phyloP scores from a whole-genome alignment of 2,797 vertebrate species.

The Phyllotis vaccarum region DNA sequence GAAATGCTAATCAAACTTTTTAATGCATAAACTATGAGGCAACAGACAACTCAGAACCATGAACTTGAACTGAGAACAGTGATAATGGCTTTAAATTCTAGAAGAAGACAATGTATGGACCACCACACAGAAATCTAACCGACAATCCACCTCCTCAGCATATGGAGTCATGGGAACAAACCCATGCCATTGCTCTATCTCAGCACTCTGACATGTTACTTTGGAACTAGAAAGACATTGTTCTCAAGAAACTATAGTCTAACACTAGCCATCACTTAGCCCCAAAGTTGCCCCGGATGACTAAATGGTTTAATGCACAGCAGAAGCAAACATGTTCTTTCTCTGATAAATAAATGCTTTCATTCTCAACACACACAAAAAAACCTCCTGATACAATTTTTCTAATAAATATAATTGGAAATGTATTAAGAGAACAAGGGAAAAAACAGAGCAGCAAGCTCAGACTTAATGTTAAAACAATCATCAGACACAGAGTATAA shows the following conservation, averaged over 20 bases:
- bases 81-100: constrained; percentile 58
- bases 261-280: neutral
- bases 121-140: neutral
- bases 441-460: constrained; percentile 15
- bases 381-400: constrained; percentile 16
- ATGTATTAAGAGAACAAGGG: constrained; percentile 27
- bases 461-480: neutral
- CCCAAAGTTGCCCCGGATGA: neutral
- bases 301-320: neutral
- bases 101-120: neutral
- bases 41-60: constrained; percentile 26
- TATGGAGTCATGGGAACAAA: neutral
- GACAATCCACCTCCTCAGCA: neutral
- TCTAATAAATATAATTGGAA: constrained; percentile 8
- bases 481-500: neutral
- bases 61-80: constrained; percentile 38
- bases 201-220: neutral
- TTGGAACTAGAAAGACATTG: neutral
- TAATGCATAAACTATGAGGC: neutral
- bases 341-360: constrained; percentile 29
- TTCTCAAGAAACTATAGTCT: neutral
- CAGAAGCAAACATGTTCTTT: constrained; percentile 30
- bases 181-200: neutral
- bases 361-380: neutral
- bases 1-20: neutral